Percentiles rank a stretch among this genome's conserved stretches.
These are phyloP conservation scores for Indicator indicator DNA, from an alignment of 2,113 vertebrate species.

Conservation along the genomic window DNA sequence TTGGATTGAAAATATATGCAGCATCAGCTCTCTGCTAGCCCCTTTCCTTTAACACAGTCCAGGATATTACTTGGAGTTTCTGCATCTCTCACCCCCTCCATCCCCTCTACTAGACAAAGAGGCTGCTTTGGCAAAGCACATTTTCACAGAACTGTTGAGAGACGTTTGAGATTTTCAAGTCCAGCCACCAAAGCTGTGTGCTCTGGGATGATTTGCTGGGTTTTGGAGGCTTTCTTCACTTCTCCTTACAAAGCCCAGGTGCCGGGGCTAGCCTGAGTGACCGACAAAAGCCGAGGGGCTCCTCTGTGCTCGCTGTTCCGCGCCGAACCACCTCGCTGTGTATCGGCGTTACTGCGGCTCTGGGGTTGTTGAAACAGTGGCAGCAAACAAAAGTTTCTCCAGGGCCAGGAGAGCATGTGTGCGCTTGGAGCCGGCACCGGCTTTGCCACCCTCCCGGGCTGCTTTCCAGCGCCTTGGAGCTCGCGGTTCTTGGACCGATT, in stretches of 20 bases:
- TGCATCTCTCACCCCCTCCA: not conserved
- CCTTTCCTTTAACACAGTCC: not conserved
- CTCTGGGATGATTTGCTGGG: not conserved
- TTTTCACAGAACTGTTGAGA: not conserved
- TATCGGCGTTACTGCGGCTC: not conserved
- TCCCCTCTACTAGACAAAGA: not conserved
- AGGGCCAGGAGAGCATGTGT: not conserved
- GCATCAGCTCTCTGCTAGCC: not conserved
- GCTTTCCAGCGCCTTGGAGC: conserved; percentile 37
- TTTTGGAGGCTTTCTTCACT: not conserved
- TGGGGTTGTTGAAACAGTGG: conserved; percentile 54
- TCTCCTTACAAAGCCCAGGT: conserved; percentile 18
- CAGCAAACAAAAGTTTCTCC: conserved; percentile 54
- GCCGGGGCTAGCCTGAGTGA: not conserved
- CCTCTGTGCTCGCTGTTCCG: not conserved
- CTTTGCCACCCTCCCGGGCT: conserved; percentile 22
- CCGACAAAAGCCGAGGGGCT: not conserved
- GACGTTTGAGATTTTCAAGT: too few species aligned
- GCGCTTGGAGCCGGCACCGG: not conserved
- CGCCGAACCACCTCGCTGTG: not conserved
- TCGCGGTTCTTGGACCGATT: not conserved
- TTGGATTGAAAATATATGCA: not conserved
- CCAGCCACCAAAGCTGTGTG: too few species aligned
- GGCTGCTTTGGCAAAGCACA: not conserved
- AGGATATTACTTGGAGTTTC: not conserved